Base-by-base conservation (phyloP, 2,888 invertebrate species). In the Acanthosepion lycidas region DNA sequence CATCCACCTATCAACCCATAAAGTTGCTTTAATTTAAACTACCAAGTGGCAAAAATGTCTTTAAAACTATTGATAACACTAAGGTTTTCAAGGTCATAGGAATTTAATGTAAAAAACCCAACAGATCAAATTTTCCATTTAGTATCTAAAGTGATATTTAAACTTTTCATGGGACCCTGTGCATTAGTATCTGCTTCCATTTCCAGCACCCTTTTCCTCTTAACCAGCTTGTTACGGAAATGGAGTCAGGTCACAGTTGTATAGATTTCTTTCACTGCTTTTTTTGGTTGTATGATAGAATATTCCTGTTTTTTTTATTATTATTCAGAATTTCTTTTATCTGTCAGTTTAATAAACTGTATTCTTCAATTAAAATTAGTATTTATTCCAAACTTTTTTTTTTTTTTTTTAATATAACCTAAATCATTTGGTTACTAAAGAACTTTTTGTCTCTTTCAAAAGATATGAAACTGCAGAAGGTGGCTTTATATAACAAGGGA, bases 131-230 rank as follows among this genome's bases (percentile, higher is more conserved):
- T 78, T n/a, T 78, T 78, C 15, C 78, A 15, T 33, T 78, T n/a
- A 78, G n/a, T 15, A n/a, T 33, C 78, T 78, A n/a, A 78, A 78
- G 33, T 78, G 78, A 78, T 78, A 78, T 78, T n/a, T n/a, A 33
- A 78, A 78, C 78, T 78, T 78, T 78, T 78, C 78, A n/a, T 78
- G n/a, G 78, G n/a, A 78, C 78, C n/a, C n/a, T n/a, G 33, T 78
- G 78, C 78, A 78, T 78, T 78, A 78, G 78, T n/a, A 78, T 78
- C 78, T 78, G 33, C 12, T 78, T 78, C n/a, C 78, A 78, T n/a
- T 78, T 78, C n/a, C 78, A 78, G 78, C 78, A 33, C 78, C 9
- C 18, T n/a, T 33, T 78, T 33, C 12, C 4, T 26, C 6, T 26
- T 23, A 64, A 0, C 64, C 8, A 64, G 26, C 23, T n/a, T n/a